Base-by-base conservation (phyloP, 2,888 invertebrate genomes). In the Acronicta aceris region DNA sequence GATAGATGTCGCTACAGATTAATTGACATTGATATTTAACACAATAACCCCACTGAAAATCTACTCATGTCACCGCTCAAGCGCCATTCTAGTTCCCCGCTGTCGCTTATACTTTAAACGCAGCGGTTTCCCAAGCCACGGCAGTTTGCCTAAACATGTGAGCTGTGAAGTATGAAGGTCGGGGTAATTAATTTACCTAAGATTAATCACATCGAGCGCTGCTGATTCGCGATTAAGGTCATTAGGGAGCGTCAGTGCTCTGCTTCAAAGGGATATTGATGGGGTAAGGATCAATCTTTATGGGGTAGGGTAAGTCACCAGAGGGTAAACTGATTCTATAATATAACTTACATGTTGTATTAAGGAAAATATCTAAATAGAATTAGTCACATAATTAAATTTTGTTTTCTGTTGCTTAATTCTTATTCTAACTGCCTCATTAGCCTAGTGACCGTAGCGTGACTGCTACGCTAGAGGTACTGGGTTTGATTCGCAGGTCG, bases 111-210 rank as follows among this genome's bases (percentile, higher is more conserved):
- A 16, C 13, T 51, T 81, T 57, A 59, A 13, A 16, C 74, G 46
- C 43, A 48, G 73, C 63, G 72, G 76, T 79, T 87, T 87, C 83
- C 81, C 84, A 85, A 81, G 81, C 85, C 69, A 69, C 76, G 81
- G 84, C 82, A 84, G 83, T 87, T 86, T 83, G 81, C 81, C 84
- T 82, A 88, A 89, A 85, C 87, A 89, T 88, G 87, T 88, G 89
- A 84, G 81, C 84, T 75, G 77, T 83, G 85, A 86, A 84, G 85
- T 86, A 87, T 88, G 88, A 91, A 92, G 92, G 92, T 86, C 89
- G 84, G 67, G 67, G 78, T 86, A 89, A 91, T 92, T 92, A 90
- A 91, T 89, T 89, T 87, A 80, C 83, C 81, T 81, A 80, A 84
- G 83, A 89, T 91, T 90, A 91, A 91, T 90, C 84, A 85, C 81